Evolutionary conservation across 1,140 invertebrate genomes (phyloP).

Genomic region (Pogonus chalceus): DNA sequence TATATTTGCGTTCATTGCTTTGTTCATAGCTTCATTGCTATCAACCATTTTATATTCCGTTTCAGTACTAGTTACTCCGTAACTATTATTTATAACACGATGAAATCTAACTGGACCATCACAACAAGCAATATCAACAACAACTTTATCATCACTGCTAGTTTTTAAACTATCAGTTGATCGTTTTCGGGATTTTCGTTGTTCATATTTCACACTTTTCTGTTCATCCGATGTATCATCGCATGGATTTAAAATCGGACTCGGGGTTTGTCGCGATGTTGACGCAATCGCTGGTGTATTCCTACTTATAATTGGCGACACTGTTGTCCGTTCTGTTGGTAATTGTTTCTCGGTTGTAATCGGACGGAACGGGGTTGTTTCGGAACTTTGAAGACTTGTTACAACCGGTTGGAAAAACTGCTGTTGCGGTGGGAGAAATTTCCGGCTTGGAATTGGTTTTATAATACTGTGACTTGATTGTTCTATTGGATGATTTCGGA

Average conservation of each 20-base stretch:
- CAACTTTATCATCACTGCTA: conserved; percentile 38
- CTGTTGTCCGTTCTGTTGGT: conserved; percentile 6
- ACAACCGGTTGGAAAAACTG: conserved; percentile 18
- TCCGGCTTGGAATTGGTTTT: conserved; percentile 39
- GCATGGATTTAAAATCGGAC: conserved; percentile 28
- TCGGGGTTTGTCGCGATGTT: conserved; percentile 31
- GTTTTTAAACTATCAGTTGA: conserved; percentile 10
- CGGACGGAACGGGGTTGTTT: conserved; percentile 25
- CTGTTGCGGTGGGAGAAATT: conserved; percentile 25
- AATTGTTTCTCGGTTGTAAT: conserved; percentile 12
- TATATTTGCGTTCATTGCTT: conserved; percentile 38
- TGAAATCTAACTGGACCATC: conserved; percentile 79
- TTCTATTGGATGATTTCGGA: conserved; percentile 28
- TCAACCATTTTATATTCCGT: conserved; percentile 21
- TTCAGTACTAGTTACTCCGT: conserved; percentile 32
- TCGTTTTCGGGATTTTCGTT: conserved; percentile 15
- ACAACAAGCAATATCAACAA: conserved; percentile 75
- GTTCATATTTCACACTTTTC: conserved; percentile 1
- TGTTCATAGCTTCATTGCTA: conserved; percentile 35
- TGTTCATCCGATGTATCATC: conserved; percentile 15
- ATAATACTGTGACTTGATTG: conserved; percentile 26
- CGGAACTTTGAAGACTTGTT: conserved; percentile 20
- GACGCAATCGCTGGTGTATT: conserved; percentile 37
- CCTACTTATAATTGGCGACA: conserved; percentile 17
- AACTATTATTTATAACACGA: conserved; percentile 64